Evolutionary conservation across 1,140 invertebrate species (phyloP), one percentile per base, ranked within the genome.

Genomic region (Hylaeus anthracinus): DNA sequence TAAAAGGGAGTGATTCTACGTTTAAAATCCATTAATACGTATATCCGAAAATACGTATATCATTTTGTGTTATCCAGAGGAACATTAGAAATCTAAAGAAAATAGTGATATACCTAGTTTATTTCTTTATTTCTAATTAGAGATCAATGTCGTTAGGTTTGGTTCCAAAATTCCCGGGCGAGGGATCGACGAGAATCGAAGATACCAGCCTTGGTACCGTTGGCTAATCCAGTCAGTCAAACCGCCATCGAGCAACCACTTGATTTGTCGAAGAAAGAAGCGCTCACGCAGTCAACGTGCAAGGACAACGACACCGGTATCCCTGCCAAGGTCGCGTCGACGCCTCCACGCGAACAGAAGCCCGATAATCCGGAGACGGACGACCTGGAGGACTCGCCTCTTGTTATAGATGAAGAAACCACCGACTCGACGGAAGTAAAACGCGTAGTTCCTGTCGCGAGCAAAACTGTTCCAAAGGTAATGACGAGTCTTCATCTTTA

Each of bases 111-210:
- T 26, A 26, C 26, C 26, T 26, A 26, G 26, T 26, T 26, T 26
- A 26, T 26, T 26, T 26, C 26, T 26, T 26, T 26, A 26, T 26
- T 48, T 48, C 45, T 48, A 5, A 48, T 48, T 5, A 48, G 1
- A 48, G 0, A 58, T 26, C 56, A 45, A 14, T 12, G 15, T 58
- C 15, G 53, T 3, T 56, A 92, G 91, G 93, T 94, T 4, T 99
- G 99, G 98, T 99, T 99, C 92, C 99, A 99, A 94, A 99, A 99
- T 93, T 98, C 98, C 86, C 95, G 98, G 72, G 98, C 98, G 0
- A 95, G 98, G 55, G 98, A 99, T 90, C 95, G 98, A 48, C 95
- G 97, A 83, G 96, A 96, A 88, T 93, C 91, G 5, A 96, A 95
- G 9, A 93, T 95, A 73, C 84, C 96, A 37, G 94, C 94, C 39